Conservation (phyloP, 2,888 invertebrate species). For the Rapana venosa region DNA sequence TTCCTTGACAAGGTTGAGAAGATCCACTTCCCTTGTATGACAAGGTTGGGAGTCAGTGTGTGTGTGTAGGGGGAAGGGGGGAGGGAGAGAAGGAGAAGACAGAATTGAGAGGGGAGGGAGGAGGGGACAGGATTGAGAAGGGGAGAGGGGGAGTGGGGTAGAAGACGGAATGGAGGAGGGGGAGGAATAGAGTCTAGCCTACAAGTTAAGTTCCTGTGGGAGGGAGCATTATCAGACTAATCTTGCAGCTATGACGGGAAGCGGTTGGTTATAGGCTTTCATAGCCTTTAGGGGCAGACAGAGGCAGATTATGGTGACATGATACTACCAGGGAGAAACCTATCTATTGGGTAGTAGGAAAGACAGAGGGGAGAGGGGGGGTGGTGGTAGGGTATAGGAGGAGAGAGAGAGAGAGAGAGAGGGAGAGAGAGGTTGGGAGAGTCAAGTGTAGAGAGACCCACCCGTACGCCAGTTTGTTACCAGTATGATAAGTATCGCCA, state of each 20-base stretch:
- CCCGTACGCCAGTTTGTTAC: no score
- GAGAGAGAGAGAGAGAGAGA: not conserved
- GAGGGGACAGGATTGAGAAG: not conserved
- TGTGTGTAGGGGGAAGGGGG: not conserved
- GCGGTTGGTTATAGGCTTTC: slow-evolving; percentile 5
- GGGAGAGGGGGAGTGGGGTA: not conserved
- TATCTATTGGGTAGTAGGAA: no score
- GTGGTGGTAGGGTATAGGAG: not conserved
- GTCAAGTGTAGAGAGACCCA: no score
- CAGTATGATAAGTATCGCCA: no score
- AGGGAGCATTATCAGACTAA: not conserved
- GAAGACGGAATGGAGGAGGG: not conserved
- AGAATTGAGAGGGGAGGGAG: not conserved
- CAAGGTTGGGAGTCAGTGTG: not conserved
- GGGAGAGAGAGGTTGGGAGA: no score
- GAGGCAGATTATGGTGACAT: not conserved
- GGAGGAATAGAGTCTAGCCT: no score
- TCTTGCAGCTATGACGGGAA: not conserved
- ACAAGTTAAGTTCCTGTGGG: not conserved
- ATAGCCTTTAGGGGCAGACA: not conserved
- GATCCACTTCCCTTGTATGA: not conserved
- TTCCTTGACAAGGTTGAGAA: not conserved
- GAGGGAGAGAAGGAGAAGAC: not conserved
- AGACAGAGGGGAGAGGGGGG: no score
- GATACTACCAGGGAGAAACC: not conserved